Conservation (phyloP, 2,888 invertebrate species). For the Anarsia innoxiella region DNA sequence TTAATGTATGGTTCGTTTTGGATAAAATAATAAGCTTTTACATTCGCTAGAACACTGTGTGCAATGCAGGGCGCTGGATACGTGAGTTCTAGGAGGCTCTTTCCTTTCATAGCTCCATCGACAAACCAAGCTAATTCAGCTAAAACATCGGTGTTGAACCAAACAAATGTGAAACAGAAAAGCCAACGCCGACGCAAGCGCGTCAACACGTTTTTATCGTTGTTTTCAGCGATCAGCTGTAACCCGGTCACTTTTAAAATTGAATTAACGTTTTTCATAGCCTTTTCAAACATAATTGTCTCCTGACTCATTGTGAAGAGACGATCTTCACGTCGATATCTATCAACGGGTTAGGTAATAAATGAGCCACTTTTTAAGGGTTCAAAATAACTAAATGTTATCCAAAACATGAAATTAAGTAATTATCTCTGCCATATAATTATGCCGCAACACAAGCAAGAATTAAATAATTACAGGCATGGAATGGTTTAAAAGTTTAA, state of each 20-base stretch:
- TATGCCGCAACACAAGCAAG: neutral
- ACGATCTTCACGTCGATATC: too few species aligned
- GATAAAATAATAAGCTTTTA: slow-evolving; percentile 31
- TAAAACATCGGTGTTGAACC: slow-evolving; percentile 18
- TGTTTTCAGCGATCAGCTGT: slow-evolving; percentile 24
- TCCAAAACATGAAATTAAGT: neutral
- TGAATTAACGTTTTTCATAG: slow-evolving; percentile 14
- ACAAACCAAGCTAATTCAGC: slow-evolving; percentile 27
- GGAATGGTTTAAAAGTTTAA: neutral
- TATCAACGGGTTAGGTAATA: too few species aligned
- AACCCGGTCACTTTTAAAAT: slow-evolving; percentile 23
- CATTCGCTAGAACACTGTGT: slow-evolving; percentile 27
- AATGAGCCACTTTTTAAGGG: too few species aligned
- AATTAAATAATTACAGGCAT: neutral
- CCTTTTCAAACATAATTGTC: slow-evolving; percentile 24
- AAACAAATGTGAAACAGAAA: slow-evolving; percentile 22
- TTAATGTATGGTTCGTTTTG: slow-evolving; percentile 24
- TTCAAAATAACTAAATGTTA: neutral
- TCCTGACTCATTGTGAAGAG: slow-evolving; percentile 18
- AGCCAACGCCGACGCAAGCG: slow-evolving; percentile 25
- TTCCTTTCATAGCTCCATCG: slow-evolving; percentile 17
- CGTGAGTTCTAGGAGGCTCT: slow-evolving; percentile 28
- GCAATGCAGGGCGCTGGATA: slow-evolving; percentile 32
- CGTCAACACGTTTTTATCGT: slow-evolving; percentile 18
- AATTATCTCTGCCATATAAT: neutral